phyloP scores from a whole-genome alignment of 2,888 invertebrate species.

The Encarsia formosa region DNA sequence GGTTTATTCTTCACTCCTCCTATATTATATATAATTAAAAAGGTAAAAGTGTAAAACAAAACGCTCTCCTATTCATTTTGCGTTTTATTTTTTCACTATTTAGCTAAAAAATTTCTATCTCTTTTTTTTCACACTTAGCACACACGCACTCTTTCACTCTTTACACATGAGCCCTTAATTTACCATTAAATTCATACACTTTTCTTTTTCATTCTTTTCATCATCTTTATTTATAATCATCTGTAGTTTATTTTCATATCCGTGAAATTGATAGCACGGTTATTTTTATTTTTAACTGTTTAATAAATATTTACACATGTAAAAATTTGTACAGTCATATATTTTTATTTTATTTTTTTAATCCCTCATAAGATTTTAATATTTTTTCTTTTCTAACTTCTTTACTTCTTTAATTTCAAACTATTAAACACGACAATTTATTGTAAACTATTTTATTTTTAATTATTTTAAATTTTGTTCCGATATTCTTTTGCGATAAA shows the following conservation, averaged over 20 bases:
- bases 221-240: slow-evolving; percentile 21
- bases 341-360: no score
- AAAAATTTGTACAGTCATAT: slow-evolving; percentile 43
- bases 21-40: slow-evolving; percentile 44
- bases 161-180: background rate
- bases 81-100: slow-evolving; percentile 15
- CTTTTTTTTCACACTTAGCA: slow-evolving; percentile 11
- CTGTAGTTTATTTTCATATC: slow-evolving; percentile 15
- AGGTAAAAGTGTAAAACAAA: slow-evolving; percentile 39
- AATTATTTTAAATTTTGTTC: slow-evolving; percentile 6
- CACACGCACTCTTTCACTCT: slow-evolving; percentile 13
- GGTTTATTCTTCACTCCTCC: no score
- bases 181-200: background rate
- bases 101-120: slow-evolving; percentile 13
- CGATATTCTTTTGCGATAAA: slow-evolving; percentile 12
- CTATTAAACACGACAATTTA: slow-evolving; percentile 7
- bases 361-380: no score
- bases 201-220: slow-evolving; percentile 17
- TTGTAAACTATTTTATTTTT: slow-evolving; percentile 1
- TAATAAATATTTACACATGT: slow-evolving; percentile 43
- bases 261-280: slow-evolving; percentile 1
- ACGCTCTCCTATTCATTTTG: slow-evolving; percentile 30
- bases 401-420: slow-evolving; percentile 8
- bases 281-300: slow-evolving; percentile 11
- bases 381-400: slow-evolving; percentile 5